phyloP scores from a whole-genome alignment of 2,888 invertebrate genomes.

The Drosophila borealis region DNA sequence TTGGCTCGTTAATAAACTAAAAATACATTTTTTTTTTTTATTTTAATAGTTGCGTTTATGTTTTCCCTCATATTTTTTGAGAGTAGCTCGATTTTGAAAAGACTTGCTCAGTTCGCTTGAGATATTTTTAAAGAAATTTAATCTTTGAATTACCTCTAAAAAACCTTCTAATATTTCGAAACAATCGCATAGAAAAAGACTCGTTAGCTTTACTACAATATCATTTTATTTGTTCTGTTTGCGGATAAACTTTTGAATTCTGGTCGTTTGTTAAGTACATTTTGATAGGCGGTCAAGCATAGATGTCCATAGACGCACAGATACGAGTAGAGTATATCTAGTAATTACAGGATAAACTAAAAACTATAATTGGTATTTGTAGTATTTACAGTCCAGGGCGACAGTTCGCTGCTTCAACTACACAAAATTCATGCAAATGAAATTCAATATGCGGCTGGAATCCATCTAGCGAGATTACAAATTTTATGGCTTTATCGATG shows the following conservation, averaged over 20 bases:
- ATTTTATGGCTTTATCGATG: slow-evolving; percentile 58
- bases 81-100: no score
- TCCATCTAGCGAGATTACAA: slow-evolving; percentile 40
- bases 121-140: no score
- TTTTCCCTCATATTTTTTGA: no score
- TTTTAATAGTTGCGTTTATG: no score
- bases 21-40: no score
- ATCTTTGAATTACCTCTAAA: background rate
- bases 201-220: slow-evolving; percentile 31
- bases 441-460: slow-evolving; percentile 21
- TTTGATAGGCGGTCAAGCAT: slow-evolving; percentile 49
- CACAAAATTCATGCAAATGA: slow-evolving; percentile 39
- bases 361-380: slow-evolving; percentile 68
- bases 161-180: background rate
- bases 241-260: slow-evolving; percentile 49
- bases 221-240: slow-evolving; percentile 58
- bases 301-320: slow-evolving; percentile 51
- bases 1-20: no score
- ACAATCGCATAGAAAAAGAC: background rate
- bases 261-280: slow-evolving; percentile 68
- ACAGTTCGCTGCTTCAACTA: slow-evolving; percentile 45
- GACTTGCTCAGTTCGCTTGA: no score
- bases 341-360: slow-evolving; percentile 64
- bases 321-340: slow-evolving; percentile 56
- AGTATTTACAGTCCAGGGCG: slow-evolving; percentile 69